Conservation (phyloP, 2,888 invertebrate species). For the Autographa pulchrina region DNA sequence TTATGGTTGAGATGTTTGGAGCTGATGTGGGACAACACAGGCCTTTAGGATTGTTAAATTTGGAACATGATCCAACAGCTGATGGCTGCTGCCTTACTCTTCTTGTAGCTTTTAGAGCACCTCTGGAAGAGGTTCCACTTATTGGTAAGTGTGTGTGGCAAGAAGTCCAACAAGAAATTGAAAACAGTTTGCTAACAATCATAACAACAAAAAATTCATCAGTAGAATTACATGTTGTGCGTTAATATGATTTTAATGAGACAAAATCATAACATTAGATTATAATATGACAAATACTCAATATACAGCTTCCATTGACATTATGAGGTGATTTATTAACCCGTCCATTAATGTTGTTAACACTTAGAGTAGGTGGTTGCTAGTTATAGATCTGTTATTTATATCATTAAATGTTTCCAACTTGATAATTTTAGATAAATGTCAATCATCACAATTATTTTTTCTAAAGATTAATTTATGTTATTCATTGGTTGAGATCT, state of each 20-base stretch:
- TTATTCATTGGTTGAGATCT: background rate
- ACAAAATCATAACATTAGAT: slow-evolving; percentile 24
- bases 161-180: slow-evolving; percentile 92
- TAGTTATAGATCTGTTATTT: slow-evolving; percentile 27
- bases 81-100: slow-evolving; percentile 96
- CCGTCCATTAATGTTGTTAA: slow-evolving; percentile 45
- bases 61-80: slow-evolving; percentile 91
- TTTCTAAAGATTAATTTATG: too few relatives aligned
- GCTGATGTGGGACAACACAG: slow-evolving; percentile 95
- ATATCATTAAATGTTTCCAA: background rate
- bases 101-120: slow-evolving; percentile 94
- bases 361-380: slow-evolving; percentile 7
- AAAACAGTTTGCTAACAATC: slow-evolving; percentile 91
- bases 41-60: slow-evolving; percentile 94
- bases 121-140: slow-evolving; percentile 95
- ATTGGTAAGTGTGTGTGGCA: slow-evolving; percentile 97
- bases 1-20: slow-evolving; percentile 97
- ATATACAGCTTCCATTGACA: slow-evolving; percentile 20
- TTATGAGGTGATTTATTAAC: slow-evolving; percentile 27
- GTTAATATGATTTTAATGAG: slow-evolving; percentile 80
- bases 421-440: background rate
- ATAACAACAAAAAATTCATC: slow-evolving; percentile 93
- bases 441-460: background rate
- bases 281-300: slow-evolving; percentile 41
- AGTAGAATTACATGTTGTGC: slow-evolving; percentile 95